Evolutionary conservation across 2,113 vertebrate species (phyloP).

Genomic region (Tiliqua scincoides): DNA sequence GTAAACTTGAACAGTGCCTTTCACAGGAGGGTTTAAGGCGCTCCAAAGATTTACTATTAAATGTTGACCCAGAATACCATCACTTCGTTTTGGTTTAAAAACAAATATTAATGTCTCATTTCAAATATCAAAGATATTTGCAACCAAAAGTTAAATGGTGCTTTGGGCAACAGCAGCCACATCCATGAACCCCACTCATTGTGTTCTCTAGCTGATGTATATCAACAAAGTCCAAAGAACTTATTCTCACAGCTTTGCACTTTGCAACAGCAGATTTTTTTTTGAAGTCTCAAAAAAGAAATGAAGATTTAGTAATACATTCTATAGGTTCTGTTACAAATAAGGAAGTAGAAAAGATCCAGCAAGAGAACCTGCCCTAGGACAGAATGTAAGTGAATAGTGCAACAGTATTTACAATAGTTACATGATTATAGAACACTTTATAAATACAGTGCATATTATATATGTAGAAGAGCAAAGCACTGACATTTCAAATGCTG

Average conservation of each 20-base stretch:
- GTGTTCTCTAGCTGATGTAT: slow-evolving; percentile 64
- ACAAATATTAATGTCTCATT: slow-evolving; percentile 65
- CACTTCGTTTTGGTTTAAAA: slow-evolving; percentile 72
- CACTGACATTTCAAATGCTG: slow-evolving; percentile 53
- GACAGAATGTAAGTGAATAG: slow-evolving; percentile 68
- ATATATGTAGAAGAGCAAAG: slow-evolving; percentile 78
- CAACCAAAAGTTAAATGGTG: slow-evolving; percentile 62
- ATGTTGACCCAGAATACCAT: slow-evolving; percentile 59
- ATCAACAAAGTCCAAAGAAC: slow-evolving; percentile 70
- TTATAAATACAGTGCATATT: slow-evolving; percentile 93
- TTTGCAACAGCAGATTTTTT: slow-evolving; percentile 69
- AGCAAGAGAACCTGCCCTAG: slow-evolving; percentile 84
- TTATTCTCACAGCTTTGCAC: slow-evolving; percentile 73
- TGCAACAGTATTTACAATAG: slow-evolving; percentile 82
- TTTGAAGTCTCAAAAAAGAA: slow-evolving; percentile 66
- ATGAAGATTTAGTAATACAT: slow-evolving; percentile 72
- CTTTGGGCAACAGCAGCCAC: slow-evolving; percentile 71
- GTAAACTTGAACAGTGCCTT: slow-evolving; percentile 77
- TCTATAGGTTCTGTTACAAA: slow-evolving; percentile 73
- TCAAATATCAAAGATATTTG: slow-evolving; percentile 58
- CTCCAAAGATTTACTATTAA: slow-evolving; percentile 63
- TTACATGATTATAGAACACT: slow-evolving; percentile 83
- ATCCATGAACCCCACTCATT: slow-evolving; percentile 66
- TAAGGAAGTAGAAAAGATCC: slow-evolving; percentile 76
- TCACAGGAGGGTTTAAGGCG: slow-evolving; percentile 68